These are phyloP conservation scores for Abrostola tripartita DNA, from an alignment of 2,888 invertebrate genomes.

Conservation along the genomic window DNA sequence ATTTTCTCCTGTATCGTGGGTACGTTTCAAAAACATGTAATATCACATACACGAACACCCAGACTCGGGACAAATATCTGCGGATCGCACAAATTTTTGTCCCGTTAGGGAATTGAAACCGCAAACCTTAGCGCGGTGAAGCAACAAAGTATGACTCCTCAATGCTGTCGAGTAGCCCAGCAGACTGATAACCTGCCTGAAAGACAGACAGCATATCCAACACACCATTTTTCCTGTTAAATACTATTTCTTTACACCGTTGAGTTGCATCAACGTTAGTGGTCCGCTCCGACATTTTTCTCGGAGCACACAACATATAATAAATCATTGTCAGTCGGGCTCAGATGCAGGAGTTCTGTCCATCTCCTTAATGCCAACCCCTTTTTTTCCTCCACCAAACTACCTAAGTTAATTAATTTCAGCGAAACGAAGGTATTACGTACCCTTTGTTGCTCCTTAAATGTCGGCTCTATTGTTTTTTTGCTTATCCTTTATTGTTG, in stretches of 20 bases:
- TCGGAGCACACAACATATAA: constrained; percentile 51
- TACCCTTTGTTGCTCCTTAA: constrained; percentile 28
- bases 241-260: constrained; percentile 15
- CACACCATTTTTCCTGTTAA: background rate
- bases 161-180: too few relatives aligned
- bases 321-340: constrained; percentile 69
- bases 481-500: constrained; percentile 8
- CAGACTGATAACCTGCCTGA: too few relatives aligned
- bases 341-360: constrained; percentile 67
- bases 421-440: constrained; percentile 37
- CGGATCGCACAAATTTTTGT: too few relatives aligned
- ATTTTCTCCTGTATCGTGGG: too few relatives aligned
- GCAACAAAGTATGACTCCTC: too few relatives aligned
- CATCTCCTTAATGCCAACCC: constrained; percentile 65
- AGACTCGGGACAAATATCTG: too few relatives aligned
- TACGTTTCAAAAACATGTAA: too few relatives aligned
- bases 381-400: constrained; percentile 57
- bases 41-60: too few relatives aligned
- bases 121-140: too few relatives aligned
- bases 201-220: background rate
- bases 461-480: constrained; percentile 18
- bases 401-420: constrained; percentile 56
- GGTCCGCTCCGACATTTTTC: constrained; percentile 48
- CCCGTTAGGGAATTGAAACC: too few relatives aligned
- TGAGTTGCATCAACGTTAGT: constrained; percentile 40